Percentiles rank a stretch among this genome's conserved stretches.
Conservation (phyloP, 2,113 vertebrate species). For the Leucopternis melanops region DNA sequence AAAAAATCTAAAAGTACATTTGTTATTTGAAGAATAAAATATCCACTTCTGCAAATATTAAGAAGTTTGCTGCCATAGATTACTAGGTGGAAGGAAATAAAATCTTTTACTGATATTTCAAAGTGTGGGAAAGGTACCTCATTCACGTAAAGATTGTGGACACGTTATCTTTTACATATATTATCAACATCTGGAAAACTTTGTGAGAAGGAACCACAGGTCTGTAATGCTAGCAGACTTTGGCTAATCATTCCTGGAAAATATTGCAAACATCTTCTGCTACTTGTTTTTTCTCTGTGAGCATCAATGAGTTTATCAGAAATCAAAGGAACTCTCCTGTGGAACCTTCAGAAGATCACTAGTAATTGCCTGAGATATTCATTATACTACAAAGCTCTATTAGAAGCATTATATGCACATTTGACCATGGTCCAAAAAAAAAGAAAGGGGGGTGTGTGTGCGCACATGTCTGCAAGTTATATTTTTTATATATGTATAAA, state of each 20-base stretch:
- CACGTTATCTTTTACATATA: rapidly evolving
- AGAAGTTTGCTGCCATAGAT: neutral
- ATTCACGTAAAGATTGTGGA: neutral
- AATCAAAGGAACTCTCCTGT: neutral
- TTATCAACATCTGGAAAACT: neutral
- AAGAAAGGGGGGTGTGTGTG: too few relatives aligned
- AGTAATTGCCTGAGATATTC: neutral
- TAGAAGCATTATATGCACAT: neutral
- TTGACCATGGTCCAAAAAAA: neutral
- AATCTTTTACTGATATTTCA: neutral
- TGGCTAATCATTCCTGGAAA: neutral
- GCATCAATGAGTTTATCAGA: neutral
- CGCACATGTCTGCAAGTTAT: neutral
- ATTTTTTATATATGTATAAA: neutral
- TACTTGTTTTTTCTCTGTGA: neutral
- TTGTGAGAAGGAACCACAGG: rapidly evolving
- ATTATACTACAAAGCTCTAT: neutral
- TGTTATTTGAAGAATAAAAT: neutral
- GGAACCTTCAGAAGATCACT: neutral
- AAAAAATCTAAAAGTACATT: neutral
- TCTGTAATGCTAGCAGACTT: neutral
- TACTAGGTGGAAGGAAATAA: neutral
- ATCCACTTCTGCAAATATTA: neutral
- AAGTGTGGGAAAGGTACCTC: neutral
- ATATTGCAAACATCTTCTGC: neutral